Percentiles rank a stretch among this genome's conserved stretches.
Evolutionary conservation across 2,888 invertebrate species (phyloP).

Genomic region (Dynastes hyllus): DNA sequence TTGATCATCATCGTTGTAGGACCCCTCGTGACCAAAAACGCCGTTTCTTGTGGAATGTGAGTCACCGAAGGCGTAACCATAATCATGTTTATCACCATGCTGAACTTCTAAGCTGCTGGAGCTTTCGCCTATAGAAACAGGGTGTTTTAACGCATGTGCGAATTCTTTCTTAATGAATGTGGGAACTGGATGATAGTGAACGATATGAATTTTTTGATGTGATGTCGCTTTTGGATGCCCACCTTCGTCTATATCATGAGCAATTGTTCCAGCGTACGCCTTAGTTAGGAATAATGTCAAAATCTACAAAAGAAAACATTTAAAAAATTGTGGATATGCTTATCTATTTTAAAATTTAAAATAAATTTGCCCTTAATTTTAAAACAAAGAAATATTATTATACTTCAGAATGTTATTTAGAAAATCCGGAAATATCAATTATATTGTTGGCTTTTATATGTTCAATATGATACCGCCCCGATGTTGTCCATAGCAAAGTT

Average conservation of each 20-base stretch:
- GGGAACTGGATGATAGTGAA: constrained; percentile 81
- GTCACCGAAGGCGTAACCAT: constrained; percentile 60
- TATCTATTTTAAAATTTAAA: too few relatives aligned
- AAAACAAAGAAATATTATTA: too few relatives aligned
- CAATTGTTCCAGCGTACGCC: constrained; percentile 24
- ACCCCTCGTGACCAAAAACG: background rate
- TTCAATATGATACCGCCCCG: too few relatives aligned
- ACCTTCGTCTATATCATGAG: constrained; percentile 40
- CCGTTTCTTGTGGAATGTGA: background rate
- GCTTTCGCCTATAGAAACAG: constrained; percentile 77
- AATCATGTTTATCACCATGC: constrained; percentile 63
- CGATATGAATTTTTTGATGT: constrained; percentile 81
- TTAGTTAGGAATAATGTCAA: constrained; percentile 12
- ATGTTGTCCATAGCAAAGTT: too few relatives aligned
- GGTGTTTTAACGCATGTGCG: constrained; percentile 78
- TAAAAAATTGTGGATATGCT: background rate
- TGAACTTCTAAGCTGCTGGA: constrained; percentile 62
- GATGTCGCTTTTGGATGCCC: constrained; percentile 73
- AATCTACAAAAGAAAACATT: constrained; percentile 29
- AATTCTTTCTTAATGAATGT: constrained; percentile 81
- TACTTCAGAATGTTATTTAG: too few relatives aligned
- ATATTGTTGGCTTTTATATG: too few relatives aligned
- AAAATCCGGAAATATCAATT: too few relatives aligned
- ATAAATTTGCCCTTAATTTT: too few relatives aligned
- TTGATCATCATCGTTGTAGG: constrained; percentile 1